Conservation (phyloP, 2,113 vertebrate genomes). For the Eolophus roseicapilla region DNA sequence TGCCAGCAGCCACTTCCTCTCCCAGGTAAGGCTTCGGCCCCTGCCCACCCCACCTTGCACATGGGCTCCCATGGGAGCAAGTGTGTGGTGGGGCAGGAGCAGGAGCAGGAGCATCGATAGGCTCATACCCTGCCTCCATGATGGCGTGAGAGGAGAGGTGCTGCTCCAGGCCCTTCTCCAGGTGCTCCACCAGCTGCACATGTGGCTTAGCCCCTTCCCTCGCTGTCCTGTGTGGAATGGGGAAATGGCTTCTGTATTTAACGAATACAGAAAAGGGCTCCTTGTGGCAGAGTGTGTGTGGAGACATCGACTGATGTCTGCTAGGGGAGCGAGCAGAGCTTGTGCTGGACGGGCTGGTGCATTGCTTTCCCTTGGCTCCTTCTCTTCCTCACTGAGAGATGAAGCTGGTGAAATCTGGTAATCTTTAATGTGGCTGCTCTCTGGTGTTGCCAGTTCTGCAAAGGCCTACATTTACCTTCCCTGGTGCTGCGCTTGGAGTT, state of each 20-base stretch:
- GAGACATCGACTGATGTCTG: constrained; percentile 5
- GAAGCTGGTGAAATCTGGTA: background rate
- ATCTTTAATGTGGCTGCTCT: background rate
- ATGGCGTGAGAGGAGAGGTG: too few species aligned
- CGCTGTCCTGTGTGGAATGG: background rate
- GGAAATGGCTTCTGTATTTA: background rate
- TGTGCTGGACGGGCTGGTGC: background rate
- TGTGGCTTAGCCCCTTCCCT: background rate
- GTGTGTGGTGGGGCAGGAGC: too few species aligned
- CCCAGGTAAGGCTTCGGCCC: too few species aligned
- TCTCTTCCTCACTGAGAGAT: background rate
- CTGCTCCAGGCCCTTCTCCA: background rate
- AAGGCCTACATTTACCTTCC: background rate
- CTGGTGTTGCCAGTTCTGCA: background rate
- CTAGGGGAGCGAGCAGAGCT: constrained; percentile 6
- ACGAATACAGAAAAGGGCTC: background rate
- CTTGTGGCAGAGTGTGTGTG: background rate
- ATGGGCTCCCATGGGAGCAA: too few species aligned
- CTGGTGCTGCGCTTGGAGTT: fast-evolving
- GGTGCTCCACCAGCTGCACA: background rate
- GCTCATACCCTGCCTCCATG: too few species aligned
- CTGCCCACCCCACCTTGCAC: too few species aligned
- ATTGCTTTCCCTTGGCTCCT: background rate
- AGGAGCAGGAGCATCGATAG: too few species aligned
- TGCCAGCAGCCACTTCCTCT: too few species aligned